A percentile compares a stretch with the other conserved stretches of the same genome.
Conservation (phyloP, 2,113 vertebrate species). For the Saimiri boliviensis region DNA sequence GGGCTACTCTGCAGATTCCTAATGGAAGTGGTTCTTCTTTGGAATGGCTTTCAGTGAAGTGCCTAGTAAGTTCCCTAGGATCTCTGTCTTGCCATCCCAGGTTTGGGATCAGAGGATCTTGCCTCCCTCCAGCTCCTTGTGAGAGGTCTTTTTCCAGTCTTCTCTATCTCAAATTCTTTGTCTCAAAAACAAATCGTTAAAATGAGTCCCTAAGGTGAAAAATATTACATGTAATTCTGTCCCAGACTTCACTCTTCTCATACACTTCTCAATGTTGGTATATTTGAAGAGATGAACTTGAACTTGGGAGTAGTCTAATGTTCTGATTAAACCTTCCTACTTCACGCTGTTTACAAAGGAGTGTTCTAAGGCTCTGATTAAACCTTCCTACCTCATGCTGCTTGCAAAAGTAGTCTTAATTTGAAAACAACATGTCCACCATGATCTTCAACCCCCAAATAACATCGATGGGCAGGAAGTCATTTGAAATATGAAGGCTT, state of each 20-base stretch:
- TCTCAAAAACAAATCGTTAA: not conserved
- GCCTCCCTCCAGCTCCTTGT: not conserved
- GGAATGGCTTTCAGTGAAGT: fast-evolving
- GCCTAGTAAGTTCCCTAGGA: fast-evolving
- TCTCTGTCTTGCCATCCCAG: not conserved
- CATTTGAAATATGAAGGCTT: fast-evolving
- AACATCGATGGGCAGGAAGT: fast-evolving
- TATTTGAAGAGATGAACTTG: not conserved
- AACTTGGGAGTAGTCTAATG: not conserved
- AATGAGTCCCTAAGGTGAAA: not conserved
- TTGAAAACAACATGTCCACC: fast-evolving
- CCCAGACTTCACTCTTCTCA: not conserved
- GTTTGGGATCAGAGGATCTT: no score
- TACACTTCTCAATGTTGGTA: fast-evolving
- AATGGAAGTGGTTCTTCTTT: fast-evolving
- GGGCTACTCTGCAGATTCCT: fast-evolving
- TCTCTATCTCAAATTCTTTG: not conserved
- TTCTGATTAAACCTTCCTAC: fast-evolving
- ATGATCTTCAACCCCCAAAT: no score
- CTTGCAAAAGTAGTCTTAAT: no score
- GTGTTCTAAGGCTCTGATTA: not conserved
- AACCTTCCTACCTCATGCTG: fast-evolving
- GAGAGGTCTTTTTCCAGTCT: not conserved
- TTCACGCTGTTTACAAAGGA: not conserved
- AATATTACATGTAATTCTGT: fast-evolving